A percentile compares a stretch with the other conserved stretches of the same genome.
phyloP scores from a whole-genome alignment of 2,888 invertebrate species.

The Xanthia togata region DNA sequence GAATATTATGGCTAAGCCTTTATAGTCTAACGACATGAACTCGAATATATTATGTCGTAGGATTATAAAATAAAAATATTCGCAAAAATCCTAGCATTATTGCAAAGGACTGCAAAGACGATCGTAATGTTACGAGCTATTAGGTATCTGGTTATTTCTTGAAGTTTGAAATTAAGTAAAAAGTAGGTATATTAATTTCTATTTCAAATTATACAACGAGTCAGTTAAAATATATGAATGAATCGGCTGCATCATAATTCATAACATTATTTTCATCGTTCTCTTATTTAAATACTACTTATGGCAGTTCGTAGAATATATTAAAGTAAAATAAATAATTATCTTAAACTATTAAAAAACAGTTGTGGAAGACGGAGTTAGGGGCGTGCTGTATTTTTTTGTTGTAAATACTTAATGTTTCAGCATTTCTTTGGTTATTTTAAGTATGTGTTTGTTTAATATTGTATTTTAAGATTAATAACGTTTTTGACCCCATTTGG shows the following conservation, averaged over 20 bases:
- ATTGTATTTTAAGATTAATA: slow-evolving; percentile 17
- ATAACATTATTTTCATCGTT: slow-evolving; percentile 42
- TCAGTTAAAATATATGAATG: neutral
- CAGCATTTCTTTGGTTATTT: slow-evolving; percentile 66
- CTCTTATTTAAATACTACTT: slow-evolving; percentile 79
- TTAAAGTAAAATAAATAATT: slow-evolving; percentile 85
- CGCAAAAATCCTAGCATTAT: neutral
- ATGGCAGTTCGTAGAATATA: slow-evolving; percentile 83
- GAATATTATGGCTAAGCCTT: neutral
- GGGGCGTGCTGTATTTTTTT: slow-evolving; percentile 27
- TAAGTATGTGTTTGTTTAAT: slow-evolving; percentile 16
- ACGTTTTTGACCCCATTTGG: slow-evolving; percentile 26
- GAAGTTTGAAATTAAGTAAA: neutral
- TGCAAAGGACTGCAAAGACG: neutral
- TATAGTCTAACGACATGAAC: neutral
- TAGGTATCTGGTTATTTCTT: neutral
- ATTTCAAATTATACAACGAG: neutral
- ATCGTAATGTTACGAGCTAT: neutral
- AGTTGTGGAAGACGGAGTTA: slow-evolving; percentile 32
- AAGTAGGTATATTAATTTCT: neutral
- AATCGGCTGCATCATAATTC: slow-evolving; percentile 29
- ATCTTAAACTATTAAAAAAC: slow-evolving; percentile 58
- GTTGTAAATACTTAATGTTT: slow-evolving; percentile 24
- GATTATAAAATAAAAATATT: neutral
- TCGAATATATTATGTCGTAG: neutral